Base-by-base conservation (phyloP, 2,888 invertebrate genomes). In the Bellardia bayeri region DNA sequence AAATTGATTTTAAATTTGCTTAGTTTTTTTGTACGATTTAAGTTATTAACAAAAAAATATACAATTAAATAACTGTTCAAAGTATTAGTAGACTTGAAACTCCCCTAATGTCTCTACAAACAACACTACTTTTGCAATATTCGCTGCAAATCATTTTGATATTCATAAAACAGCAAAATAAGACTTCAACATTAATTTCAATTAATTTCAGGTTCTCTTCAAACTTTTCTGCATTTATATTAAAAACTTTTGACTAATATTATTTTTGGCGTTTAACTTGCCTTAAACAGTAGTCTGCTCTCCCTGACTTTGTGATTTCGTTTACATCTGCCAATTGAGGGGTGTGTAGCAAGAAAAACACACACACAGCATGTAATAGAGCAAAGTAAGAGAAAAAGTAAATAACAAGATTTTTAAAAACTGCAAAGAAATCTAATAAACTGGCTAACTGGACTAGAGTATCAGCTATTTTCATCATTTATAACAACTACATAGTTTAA, bases 181-280 rank as follows among this genome's bases (percentile, higher is more conserved):
- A 71, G 61, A 40, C 33, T 42, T 61, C 6, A 61, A 68, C 68
- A 69, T 76, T 76, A 76, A 54, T 83, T 78, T 30, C 78, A 72
- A 72, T 83, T 72, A 69, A 69, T 61, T 69, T 16, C n/a, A 69
- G 7, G 37, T 61, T 30, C 23, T n/a, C 13, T 30, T 9, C 8
- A 23, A 66, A 51, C 13, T 30, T 54, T 76, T 1, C 14, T 9
- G 5, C 8, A 16, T 76, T 66, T 54, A 51, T 51, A 68, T 30
- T 68, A 13, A 33, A 69, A 69, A 63, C 1, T 33, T 63, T 37
- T 61, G 5, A 58, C 14, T 30, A 42, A 49, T 45, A 9, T 30
- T 45, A 2, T 74, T 74, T 75, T 63, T 16, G 1, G 2, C 11
- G 13, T 49, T 49, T 45, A 8, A 42, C 16, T 74, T 58, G 42